Conservation (phyloP, 2,888 invertebrate genomes). For the Melanophora roralis region DNA sequence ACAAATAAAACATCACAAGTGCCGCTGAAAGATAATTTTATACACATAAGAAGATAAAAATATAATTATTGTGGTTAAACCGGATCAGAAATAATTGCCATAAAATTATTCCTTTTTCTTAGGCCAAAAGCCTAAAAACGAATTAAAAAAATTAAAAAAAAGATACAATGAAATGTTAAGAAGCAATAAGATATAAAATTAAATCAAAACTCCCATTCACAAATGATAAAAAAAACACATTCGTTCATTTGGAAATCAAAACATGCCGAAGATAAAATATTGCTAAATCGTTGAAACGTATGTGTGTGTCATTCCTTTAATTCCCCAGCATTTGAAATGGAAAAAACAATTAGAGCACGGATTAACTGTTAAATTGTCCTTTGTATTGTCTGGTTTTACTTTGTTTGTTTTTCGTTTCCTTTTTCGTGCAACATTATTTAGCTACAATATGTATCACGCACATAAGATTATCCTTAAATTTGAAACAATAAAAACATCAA, state of each 20-base stretch:
- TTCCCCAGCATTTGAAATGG: conserved; percentile 2
- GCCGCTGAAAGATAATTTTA: conserved; percentile 55
- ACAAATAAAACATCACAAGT: conserved; percentile 50
- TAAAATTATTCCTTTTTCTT: conserved; percentile 43
- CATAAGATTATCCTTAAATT: conserved; percentile 59
- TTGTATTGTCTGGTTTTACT: conserved; percentile 17
- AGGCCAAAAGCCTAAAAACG: conserved; percentile 4
- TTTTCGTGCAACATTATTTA: conserved; percentile 43
- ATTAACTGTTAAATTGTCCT: conserved; percentile 60
- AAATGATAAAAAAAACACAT: not conserved
- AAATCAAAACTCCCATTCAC: not conserved
- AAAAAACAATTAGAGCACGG: conserved; percentile 63
- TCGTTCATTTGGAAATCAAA: conserved; percentile 5
- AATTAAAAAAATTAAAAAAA: not conserved
- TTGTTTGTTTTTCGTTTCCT: not conserved
- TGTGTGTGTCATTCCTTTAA: not conserved
- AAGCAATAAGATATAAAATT: conserved; percentile 5
- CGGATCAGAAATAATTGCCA: conserved; percentile 62
- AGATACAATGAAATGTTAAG: conserved; percentile 1
- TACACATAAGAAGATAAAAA: conserved; percentile 52
- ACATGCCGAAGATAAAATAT: not conserved
- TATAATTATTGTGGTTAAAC: conserved; percentile 63
- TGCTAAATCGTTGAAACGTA: not conserved
- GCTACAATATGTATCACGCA: conserved; percentile 51
- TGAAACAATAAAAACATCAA: conserved; percentile 10